phyloP scores from a whole-genome alignment of 2,113 vertebrate genomes.

The Crocuta crocuta region DNA sequence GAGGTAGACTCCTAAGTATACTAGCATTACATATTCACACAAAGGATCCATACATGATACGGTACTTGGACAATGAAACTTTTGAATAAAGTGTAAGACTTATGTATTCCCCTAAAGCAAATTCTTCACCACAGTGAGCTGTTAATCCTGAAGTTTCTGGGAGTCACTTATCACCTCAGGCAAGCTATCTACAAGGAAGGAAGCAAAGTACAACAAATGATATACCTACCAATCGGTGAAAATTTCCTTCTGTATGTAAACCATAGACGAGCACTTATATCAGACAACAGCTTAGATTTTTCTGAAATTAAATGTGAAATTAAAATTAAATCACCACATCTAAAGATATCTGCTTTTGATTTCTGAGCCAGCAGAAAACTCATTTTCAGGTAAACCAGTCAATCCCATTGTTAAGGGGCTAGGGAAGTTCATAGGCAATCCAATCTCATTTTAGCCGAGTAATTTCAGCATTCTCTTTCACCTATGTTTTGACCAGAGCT shows the following conservation, averaged over 20 bases:
- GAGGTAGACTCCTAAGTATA: background rate
- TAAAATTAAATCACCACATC: slow-evolving; percentile 68
- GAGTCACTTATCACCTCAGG: slow-evolving; percentile 59
- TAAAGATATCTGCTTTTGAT: slow-evolving; percentile 44
- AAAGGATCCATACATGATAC: background rate
- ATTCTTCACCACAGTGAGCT: slow-evolving; percentile 47
- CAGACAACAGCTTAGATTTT: slow-evolving; percentile 95
- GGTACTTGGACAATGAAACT: background rate
- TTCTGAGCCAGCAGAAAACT: slow-evolving; percentile 59
- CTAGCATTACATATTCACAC: background rate
- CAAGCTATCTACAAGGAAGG: slow-evolving; percentile 60
- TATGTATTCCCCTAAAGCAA: slow-evolving; percentile 47
- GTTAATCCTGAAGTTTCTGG: slow-evolving; percentile 61
- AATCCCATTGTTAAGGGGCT: background rate
- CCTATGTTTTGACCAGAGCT: slow-evolving; percentile 37
- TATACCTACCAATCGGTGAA: slow-evolving; percentile 95
- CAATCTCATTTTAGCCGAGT: slow-evolving; percentile 36
- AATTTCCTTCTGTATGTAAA: slow-evolving; percentile 99
- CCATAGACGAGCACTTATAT: slow-evolving; percentile 96
- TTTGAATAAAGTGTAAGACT: slow-evolving; percentile 40
- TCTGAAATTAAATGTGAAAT: slow-evolving; percentile 88
- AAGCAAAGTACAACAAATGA: slow-evolving; percentile 45
- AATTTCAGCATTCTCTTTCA: slow-evolving; percentile 20
- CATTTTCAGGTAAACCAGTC: slow-evolving; percentile 55
- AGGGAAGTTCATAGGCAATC: background rate